Conservation (phyloP, 1,140 invertebrate genomes). For the Leucophenga varia region DNA sequence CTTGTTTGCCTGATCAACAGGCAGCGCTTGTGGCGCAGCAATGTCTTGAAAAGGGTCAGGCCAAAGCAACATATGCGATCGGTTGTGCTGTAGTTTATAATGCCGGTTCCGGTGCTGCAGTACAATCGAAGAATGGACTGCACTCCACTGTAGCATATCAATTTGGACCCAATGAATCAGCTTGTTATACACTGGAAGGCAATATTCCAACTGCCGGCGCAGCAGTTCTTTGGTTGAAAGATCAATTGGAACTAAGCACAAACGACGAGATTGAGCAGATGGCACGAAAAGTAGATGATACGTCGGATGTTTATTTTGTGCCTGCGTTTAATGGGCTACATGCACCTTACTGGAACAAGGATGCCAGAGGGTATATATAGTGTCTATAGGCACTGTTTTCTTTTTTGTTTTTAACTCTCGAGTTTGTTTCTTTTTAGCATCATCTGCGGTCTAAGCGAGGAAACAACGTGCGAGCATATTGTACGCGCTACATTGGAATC, state of each 20-base stretch:
- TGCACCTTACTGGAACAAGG: constrained; percentile 93
- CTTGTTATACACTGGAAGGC: constrained; percentile 91
- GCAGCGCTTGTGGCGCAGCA: constrained; percentile 93
- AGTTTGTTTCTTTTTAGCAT: constrained; percentile 59
- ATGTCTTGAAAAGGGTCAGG: constrained; percentile 85
- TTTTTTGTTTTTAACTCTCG: too few relatives aligned
- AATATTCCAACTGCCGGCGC: constrained; percentile 69
- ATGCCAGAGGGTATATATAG: constrained; percentile 76
- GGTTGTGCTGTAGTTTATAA: constrained; percentile 97
- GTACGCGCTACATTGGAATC: constrained; percentile 87
- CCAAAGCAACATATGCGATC: constrained; percentile 96
- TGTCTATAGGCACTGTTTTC: constrained; percentile 1
- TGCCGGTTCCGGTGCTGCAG: constrained; percentile 79
- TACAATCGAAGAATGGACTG: constrained; percentile 83
- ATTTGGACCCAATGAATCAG: constrained; percentile 74
- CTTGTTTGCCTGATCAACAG: constrained; percentile 92
- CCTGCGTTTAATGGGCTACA: constrained; percentile 95
- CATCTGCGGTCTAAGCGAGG: constrained; percentile 74
- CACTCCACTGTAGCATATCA: constrained; percentile 96
- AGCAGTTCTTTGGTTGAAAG: constrained; percentile 74
- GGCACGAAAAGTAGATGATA: constrained; percentile 68
- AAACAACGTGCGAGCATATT: constrained; percentile 80
- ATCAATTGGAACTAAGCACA: constrained; percentile 80
- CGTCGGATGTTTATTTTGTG: constrained; percentile 91
- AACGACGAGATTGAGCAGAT: constrained; percentile 75